phyloP scores from a whole-genome alignment of 2,113 vertebrate genomes.

The Sinocyclocheilus grahami region DNA sequence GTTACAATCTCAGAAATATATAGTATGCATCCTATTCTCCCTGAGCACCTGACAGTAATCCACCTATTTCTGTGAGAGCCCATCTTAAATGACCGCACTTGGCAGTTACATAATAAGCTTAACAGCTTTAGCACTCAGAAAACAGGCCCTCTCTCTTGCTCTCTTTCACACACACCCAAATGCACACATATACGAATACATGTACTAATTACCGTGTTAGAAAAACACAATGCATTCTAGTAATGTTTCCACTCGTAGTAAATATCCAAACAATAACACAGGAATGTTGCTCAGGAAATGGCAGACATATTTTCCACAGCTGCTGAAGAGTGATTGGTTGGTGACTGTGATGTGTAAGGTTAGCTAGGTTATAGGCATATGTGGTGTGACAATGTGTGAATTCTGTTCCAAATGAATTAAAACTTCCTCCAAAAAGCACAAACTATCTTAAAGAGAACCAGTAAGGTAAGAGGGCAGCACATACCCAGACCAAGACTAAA shows the following conservation, averaged over 20 bases:
- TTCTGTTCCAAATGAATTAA: conserved; percentile 31
- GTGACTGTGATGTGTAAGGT: conserved; percentile 6
- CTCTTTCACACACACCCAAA: conserved; percentile 4
- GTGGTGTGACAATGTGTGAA: conserved; percentile 42
- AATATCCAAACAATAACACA: conserved; percentile 63
- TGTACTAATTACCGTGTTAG: background rate
- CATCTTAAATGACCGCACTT: background rate
- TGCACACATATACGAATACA: conserved; percentile 22
- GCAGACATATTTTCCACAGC: conserved; percentile 63
- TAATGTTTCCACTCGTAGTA: conserved; percentile 35
- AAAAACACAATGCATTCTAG: conserved; percentile 20
- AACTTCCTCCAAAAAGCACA: conserved; percentile 12
- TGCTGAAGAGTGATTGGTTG: conserved; percentile 44
- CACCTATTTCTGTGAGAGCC: background rate
- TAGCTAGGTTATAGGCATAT: conserved; percentile 27
- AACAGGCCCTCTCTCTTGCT: background rate
- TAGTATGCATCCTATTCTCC: too few species aligned
- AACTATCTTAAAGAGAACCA: background rate
- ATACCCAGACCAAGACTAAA: background rate
- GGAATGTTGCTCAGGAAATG: conserved; percentile 71
- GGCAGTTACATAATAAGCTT: background rate
- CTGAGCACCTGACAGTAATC: background rate
- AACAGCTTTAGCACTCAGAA: background rate
- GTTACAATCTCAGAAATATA: too few species aligned
- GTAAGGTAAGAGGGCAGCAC: background rate